Evolutionary conservation across 2,888 invertebrate genomes (phyloP).

Genomic region (Megalurothrips usitatus): DNA sequence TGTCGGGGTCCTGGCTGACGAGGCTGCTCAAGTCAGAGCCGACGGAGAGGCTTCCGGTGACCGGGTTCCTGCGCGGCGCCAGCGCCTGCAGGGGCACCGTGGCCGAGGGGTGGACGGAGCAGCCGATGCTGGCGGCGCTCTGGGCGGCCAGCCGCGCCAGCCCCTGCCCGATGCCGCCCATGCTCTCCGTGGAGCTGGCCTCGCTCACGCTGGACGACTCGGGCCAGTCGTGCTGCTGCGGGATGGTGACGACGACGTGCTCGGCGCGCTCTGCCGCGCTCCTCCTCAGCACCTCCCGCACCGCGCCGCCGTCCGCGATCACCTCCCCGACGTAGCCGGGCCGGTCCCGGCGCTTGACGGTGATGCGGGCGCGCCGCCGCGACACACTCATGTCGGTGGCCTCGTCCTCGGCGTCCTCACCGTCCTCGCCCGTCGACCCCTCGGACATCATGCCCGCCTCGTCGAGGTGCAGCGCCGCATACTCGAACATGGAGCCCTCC

Average conservation of each 20-base stretch:
- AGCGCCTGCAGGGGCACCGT: not conserved
- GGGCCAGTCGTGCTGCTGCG: slow-evolving; percentile 21
- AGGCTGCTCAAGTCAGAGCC: slow-evolving; percentile 2
- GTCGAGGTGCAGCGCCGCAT: not conserved
- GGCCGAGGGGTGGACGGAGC: not conserved
- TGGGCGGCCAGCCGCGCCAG: not conserved
- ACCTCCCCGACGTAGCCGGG: slow-evolving; percentile 10
- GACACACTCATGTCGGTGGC: slow-evolving; percentile 18
- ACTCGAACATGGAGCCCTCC: not conserved
- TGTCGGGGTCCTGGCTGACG: slow-evolving; percentile 11
- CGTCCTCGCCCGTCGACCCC: not conserved
- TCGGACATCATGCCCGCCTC: not conserved
- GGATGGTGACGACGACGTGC: slow-evolving; percentile 13
- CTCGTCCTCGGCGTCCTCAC: slow-evolving; percentile 3
- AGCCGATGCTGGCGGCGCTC: not conserved
- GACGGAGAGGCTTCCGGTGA: not conserved
- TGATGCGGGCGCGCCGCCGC: slow-evolving; percentile 6
- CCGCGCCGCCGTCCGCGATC: not conserved
- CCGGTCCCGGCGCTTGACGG: not conserved
- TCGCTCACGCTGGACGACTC: slow-evolving; percentile 8
- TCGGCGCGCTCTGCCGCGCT: not conserved
- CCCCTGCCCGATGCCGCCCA: not conserved
- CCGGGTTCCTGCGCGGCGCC: not conserved
- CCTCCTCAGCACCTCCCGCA: not conserved
- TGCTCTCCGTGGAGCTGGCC: slow-evolving; percentile 11